Evolutionary conservation across 2,797 vertebrate species (phyloP), one percentile per base, ranked within the genome.

Genomic region (Phrynocephalus guinanensis): DNA sequence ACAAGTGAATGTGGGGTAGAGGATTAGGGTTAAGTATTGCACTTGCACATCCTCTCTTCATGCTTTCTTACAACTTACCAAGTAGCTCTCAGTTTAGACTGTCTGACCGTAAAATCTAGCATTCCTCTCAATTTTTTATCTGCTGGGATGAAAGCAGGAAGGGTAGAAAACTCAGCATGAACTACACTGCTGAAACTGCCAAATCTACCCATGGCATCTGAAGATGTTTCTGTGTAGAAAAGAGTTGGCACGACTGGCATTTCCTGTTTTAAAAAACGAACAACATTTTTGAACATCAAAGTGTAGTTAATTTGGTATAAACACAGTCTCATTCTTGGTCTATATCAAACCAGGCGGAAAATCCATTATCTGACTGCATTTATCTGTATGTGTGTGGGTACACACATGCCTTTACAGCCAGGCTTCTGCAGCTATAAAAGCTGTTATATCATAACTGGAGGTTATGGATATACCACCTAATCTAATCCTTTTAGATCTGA

Each of bases 231-330:
- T 92, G 92, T 83, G 76, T 50, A 22, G 1, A 44, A 88, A 44
- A 79, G 89, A 93, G 90, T 77, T 93, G 87, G 81, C 88, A 92
- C 22, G 52, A 50, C 11, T 75, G 56, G 77, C 24, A 88, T 91
- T 84, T 93, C 91, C 87, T 91, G 75, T 91, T 92, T 44, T n/a
- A 87, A 71, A 91, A 85, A 82, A 63, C 22, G 60, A 63, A 63
- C 13, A 63, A 63, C 18, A 63, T 85, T 68, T 76, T 91, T 60
- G 83, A 70, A 82, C 38, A 0, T 1, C 24, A 86, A 91, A 92
- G 66, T 86, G 52, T 66, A 80, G 82, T 75, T 78, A 80, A 81
- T 87, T 91, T 86, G 8, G 0, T 95, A 94, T 94, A 83, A 94
- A 93, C 24, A 48, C 52, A 90, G 67, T 87, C 71, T 91, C 88